Base-by-base conservation (phyloP, 30 jellyfish, hydroid and myxozoan species). In the Aurelia sp. region DNA sequence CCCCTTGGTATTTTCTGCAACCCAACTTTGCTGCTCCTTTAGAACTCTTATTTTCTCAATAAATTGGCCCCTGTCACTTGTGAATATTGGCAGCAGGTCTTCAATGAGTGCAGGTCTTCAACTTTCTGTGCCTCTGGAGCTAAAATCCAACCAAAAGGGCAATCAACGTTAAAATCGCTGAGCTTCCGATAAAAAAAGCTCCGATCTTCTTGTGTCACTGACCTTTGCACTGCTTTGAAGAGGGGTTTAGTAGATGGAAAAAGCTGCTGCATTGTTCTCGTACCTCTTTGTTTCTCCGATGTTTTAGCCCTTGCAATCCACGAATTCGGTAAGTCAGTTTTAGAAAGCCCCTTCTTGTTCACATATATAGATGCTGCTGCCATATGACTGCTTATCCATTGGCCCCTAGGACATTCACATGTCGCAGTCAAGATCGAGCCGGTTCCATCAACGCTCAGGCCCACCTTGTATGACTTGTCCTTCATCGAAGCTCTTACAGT, bases 301-400 rank as follows among this genome's bases (percentile, higher is more conserved):
- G 18, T 71, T 21, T 71, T 37, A 37, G 81, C 66, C 12, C 18
- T 21, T 11, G 81, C 81, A 21, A 31, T 71, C 66, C 81, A 71
- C 16, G 65, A 71, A 47, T 37, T 31, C 16, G 81, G 81, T 44
- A 71, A 33, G 30, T 71, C 82, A 11, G 82, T 71, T 50, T 71
- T 71, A 18, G 82, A 71, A 9, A 37, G 22, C 47, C 82, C 82
- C 68, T 71, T 71, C 82, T 71, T 69, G 23, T 71, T 71, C 31
- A 44, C 82, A 71, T 35, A 71, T 3, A 41, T 15, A 35, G 82
- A 40, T 71, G 82, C 82, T n/a, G n/a, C n/a, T 37, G 82, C 82
- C 82, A 35, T 71, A 44, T 71, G 82, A 65, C 82, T 71, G 44
- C 82, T 44, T 17, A 35, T 71, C 82, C 82, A 71, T 44, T 40